Conservation (phyloP, 1,140 invertebrate genomes). For the Pogonognathellus flavescens region DNA sequence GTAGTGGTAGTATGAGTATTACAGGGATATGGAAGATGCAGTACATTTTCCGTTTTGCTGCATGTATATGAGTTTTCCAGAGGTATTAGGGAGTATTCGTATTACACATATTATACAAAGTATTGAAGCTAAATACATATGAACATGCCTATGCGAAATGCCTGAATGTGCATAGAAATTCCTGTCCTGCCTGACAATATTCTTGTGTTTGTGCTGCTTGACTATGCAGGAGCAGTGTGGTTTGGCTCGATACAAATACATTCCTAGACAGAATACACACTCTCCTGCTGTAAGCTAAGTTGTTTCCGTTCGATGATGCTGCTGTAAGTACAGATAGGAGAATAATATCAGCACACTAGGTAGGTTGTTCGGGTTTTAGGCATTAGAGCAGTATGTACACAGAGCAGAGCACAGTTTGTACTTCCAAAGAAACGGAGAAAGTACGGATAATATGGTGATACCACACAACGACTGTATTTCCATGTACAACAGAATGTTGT, state of each 20-base stretch:
- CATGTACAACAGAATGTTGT: constrained; percentile 38
- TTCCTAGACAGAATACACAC: neutral
- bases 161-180: neutral
- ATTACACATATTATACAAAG: neutral
- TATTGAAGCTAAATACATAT: neutral
- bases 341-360: neutral
- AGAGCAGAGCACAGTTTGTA: constrained; percentile 22
- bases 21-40: neutral
- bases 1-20: no score
- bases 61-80: neutral
- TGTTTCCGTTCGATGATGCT: neutral
- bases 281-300: neutral
- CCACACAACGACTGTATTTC: constrained; percentile 41
- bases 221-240: neutral
- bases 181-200: constrained; percentile 30
- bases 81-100: neutral
- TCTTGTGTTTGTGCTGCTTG: neutral
- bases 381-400: neutral
- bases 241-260: neutral
- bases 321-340: constrained; percentile 10
- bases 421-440: constrained; percentile 6
- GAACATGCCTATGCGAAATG: neutral
- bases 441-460: neutral
- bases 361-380: neutral
- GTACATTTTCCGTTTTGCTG: neutral